Base-by-base conservation (phyloP, 2,888 invertebrate species). In the Azorinus chamasolen region DNA sequence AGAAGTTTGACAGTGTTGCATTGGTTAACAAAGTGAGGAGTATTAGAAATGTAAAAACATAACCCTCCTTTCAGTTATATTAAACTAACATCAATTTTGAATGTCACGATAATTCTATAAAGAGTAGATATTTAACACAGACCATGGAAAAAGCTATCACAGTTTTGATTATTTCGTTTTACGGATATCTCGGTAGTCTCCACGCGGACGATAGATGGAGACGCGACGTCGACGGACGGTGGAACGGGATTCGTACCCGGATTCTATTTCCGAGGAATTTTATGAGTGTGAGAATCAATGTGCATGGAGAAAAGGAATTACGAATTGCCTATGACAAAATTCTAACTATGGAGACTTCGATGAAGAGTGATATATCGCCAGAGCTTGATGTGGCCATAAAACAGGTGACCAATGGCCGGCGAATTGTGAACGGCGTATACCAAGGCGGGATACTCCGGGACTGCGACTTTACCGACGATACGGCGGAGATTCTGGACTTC, bases 361-460 rank as follows among this genome's bases (percentile, higher is more conserved):
- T 77, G 22, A 57, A 73, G 20, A 68, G 72, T 46, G 70, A 62
- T 1, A 51, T 61, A 24, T 66, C 50, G 6, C 50, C 77, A 14
- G 83, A 82, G n/a, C 76, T 76, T 51, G 73, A 75, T 25, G 65
- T 87, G 61, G 64, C 64, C 25, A 72, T 88, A 39, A 66, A 79
- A 46, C 86, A 86, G 51, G 70, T 84, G 8, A 84, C 87, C 6
- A 85, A 89, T 68, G 87, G 89, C 18, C 79, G 57, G 14, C 71
- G 81, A 37, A 41, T 89, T 16, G 79, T 89, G 16, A 87, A 88
- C 62, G 73, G 80, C 14, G 86, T 88, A 1, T 74, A 72, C 37
- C 85, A 89, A 45, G 81, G 84, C n/a, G 85, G 83, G 20, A 27
- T 59, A 0, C 54, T 89, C 6, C 83, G 84, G 48, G 88, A 88